Base-by-base conservation (phyloP, 2,888 invertebrate species). In the Orthosia incerta region DNA sequence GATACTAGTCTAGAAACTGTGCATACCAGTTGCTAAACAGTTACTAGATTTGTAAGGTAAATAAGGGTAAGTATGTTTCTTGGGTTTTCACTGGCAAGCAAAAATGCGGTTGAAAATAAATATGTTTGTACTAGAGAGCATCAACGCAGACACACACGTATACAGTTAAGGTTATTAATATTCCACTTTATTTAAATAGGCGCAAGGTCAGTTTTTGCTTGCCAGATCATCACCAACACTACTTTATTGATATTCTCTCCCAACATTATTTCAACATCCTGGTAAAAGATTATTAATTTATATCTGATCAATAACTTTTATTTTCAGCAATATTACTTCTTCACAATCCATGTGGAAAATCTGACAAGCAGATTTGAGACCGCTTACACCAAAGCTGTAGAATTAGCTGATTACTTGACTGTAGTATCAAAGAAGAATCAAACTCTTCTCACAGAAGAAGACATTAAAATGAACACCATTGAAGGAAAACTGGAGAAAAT, bases 281-380 rank as follows among this genome's bases (percentile, higher is more conserved):
- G n/a, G 5, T 18, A 7, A 46, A 31, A 46, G 7, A 7, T 15
- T 31, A 0, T 71, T 15, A 7, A 4, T 51, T 16, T 11, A 56
- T 18, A 31, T 48, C 13, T 55, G 18, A 53, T 51, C 3, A 2
- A 46, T 77, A 45, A 39, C 56, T 61, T n/a, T 77, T 76, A 69
- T 26, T 94, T 94, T 18, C 92, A 96, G 96, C 95, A 96, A 95
- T 95, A 94, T 74, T 93, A 89, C 76, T 92, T 95, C 81, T 96
- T 91, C 82, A 93, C 91, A 0, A 84, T 92, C 20, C 89, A 89
- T 48, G 91, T 89, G 9, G 79, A 89, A 76, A 91, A 94, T 50
- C 74, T 95, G 23, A 92, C 91, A 0, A 95, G 96, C 74, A 90
- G 86, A 4, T 96, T 89, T 55, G 91, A 91, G 87, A 86, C 87